phyloP scores from a whole-genome alignment of 2,113 vertebrate genomes.

The Acinonyx jubatus region DNA sequence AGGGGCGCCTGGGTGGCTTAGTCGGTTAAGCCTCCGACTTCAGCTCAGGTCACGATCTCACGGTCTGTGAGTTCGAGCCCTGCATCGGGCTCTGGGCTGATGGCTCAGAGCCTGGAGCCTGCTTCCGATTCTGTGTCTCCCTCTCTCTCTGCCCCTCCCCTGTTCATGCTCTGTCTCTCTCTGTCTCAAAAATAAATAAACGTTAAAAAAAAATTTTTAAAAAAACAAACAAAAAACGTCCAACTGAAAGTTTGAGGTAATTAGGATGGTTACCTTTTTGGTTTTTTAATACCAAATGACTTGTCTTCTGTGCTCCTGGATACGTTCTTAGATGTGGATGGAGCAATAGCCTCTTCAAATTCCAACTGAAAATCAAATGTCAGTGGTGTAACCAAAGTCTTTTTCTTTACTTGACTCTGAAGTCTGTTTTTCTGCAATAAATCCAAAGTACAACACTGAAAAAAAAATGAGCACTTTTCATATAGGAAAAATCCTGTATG shows the following conservation, averaged over 20 bases:
- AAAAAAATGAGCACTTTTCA: neutral
- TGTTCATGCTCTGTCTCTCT: no score
- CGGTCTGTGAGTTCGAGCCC: no score
- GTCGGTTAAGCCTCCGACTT: no score
- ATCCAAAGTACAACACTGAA: constrained; percentile 38
- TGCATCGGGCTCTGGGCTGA: no score
- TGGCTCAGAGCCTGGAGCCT: no score
- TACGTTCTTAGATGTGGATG: neutral
- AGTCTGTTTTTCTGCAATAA: constrained; percentile 49
- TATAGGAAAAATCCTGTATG: neutral
- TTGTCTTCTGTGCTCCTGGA: constrained; percentile 5
- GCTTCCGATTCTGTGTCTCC: no score
- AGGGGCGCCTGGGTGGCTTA: no score
- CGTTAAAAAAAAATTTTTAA: no score
- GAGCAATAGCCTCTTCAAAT: neutral
- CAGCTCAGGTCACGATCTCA: no score
- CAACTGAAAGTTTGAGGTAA: neutral
- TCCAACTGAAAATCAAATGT: constrained; percentile 58
- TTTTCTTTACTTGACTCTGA: neutral
- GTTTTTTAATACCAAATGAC: neutral
- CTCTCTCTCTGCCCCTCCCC: no score
- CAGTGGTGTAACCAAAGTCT: neutral
- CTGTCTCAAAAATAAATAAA: no score
- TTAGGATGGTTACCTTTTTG: constrained; percentile 60
- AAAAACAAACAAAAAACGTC: no score